Conservation (phyloP, 2,797 vertebrate genomes). For the Anableps anableps region DNA sequence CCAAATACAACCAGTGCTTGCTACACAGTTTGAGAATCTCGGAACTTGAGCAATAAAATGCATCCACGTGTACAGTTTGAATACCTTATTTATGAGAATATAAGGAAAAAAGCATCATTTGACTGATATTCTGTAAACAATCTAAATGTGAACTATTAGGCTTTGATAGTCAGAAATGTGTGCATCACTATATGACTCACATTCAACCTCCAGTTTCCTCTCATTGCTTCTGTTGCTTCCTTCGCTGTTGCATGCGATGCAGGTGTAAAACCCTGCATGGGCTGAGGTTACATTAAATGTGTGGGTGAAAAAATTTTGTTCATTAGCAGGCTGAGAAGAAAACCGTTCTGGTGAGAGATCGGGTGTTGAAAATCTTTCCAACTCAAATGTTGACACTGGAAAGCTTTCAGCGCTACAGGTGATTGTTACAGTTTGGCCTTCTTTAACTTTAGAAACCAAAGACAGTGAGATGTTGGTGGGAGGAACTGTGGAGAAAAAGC, state of each 20-base stretch:
- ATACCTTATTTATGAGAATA: not conserved
- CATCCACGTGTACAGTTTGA: not conserved
- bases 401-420: slow-evolving; percentile 52
- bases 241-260: slow-evolving; percentile 15
- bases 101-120: not conserved
- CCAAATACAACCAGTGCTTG: not conserved
- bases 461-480: slow-evolving; percentile 39
- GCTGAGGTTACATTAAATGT: slow-evolving; percentile 10
- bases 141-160: not conserved
- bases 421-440: slow-evolving; percentile 34
- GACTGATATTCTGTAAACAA: not conserved
- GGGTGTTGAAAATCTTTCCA: not conserved
- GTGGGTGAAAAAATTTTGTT: not conserved
- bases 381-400: slow-evolving; percentile 7
- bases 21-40: not conserved
- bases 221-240: accelerated
- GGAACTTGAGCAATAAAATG: not conserved
- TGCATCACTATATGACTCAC: slow-evolving; percentile 47
- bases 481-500: slow-evolving; percentile 54
- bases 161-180: not conserved
- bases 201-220: slow-evolving; percentile 49
- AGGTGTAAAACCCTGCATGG: slow-evolving; percentile 49
- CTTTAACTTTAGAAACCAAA: slow-evolving; percentile 31
- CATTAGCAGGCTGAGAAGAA: not conserved
- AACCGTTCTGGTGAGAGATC: accelerated